phyloP scores from a whole-genome alignment of 2,797 vertebrate species.

The Tokudaia tokunoshimensis region DNA sequence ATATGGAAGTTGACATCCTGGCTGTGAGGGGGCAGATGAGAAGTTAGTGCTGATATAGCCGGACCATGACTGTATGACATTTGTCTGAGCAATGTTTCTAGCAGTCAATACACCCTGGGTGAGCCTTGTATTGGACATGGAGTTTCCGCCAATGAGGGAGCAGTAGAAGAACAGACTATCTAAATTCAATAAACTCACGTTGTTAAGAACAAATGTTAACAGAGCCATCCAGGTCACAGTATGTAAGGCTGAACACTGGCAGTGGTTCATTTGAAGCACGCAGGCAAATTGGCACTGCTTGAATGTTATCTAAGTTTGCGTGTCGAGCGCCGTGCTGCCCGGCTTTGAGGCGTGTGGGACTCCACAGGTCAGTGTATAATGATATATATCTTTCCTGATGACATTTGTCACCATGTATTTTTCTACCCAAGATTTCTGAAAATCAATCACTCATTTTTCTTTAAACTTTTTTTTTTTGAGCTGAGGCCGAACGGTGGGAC shows the following conservation, averaged over 20 bases:
- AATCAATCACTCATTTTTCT: constrained; percentile 74
- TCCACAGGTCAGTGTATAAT: constrained; percentile 82
- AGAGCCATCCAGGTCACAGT: constrained; percentile 21
- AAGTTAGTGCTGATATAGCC: neutral
- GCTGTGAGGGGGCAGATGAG: neutral
- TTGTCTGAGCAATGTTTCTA: neutral
- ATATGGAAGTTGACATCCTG: neutral
- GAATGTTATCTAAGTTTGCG: neutral
- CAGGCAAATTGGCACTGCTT: constrained; percentile 25
- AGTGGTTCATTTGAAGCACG: constrained; percentile 59
- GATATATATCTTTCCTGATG: constrained; percentile 76
- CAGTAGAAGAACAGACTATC: constrained; percentile 30
- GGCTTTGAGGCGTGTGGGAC: neutral
- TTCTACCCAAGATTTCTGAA: constrained; percentile 80
- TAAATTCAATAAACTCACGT: constrained; percentile 60
- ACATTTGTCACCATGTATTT: constrained; percentile 82
- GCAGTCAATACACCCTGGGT: neutral
- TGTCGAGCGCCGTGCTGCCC: constrained; percentile 64
- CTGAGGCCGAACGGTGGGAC: constrained; percentile 73
- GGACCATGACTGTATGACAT: neutral
- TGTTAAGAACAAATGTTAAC: constrained; percentile 65
- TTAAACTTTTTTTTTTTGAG: constrained; percentile 56
- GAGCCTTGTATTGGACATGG: constrained; percentile 17
- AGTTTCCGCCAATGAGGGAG: neutral
- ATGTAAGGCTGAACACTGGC: constrained; percentile 59